phyloP scores from a whole-genome alignment of 2,888 invertebrate species.

The Drosophila multiciliata region DNA sequence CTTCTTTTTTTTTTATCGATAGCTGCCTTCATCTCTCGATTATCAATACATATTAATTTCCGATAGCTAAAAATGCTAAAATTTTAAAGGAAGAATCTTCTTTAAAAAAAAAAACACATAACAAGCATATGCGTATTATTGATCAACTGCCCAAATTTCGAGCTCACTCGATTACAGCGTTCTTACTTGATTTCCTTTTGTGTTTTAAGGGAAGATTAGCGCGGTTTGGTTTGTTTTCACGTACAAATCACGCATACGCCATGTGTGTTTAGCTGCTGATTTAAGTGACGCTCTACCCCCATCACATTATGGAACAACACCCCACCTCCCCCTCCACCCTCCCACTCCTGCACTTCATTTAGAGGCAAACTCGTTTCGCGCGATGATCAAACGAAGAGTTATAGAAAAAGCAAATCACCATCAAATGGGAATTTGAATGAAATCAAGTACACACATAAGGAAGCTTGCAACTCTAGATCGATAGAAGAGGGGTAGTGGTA shows the following conservation, averaged over 20 bases:
- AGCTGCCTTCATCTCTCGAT: too few relatives aligned
- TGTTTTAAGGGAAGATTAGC: background rate
- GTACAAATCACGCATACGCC: slow-evolving; percentile 44
- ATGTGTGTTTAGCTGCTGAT: slow-evolving; percentile 33
- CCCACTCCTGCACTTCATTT: background rate
- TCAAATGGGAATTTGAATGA: slow-evolving; percentile 64
- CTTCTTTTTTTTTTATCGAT: too few relatives aligned
- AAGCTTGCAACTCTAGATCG: background rate
- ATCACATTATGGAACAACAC: background rate
- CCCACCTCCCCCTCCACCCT: background rate
- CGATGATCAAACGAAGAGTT: slow-evolving; percentile 22
- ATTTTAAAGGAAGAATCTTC: too few relatives aligned
- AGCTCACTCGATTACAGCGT: too few relatives aligned
- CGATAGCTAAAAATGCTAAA: too few relatives aligned
- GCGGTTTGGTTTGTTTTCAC: background rate
- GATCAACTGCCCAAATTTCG: too few relatives aligned
- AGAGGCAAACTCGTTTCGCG: slow-evolving; percentile 34
- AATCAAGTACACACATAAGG: slow-evolving; percentile 56
- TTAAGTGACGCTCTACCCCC: slow-evolving; percentile 9
- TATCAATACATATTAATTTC: too few relatives aligned
- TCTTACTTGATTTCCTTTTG: background rate
- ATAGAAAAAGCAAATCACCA: slow-evolving; percentile 9
- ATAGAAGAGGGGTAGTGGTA: background rate
- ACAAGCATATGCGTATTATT: too few relatives aligned
- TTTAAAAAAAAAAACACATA: too few relatives aligned